phyloP scores from a whole-genome alignment of 2,113 vertebrate genomes.

The Oceanites oceanicus region DNA sequence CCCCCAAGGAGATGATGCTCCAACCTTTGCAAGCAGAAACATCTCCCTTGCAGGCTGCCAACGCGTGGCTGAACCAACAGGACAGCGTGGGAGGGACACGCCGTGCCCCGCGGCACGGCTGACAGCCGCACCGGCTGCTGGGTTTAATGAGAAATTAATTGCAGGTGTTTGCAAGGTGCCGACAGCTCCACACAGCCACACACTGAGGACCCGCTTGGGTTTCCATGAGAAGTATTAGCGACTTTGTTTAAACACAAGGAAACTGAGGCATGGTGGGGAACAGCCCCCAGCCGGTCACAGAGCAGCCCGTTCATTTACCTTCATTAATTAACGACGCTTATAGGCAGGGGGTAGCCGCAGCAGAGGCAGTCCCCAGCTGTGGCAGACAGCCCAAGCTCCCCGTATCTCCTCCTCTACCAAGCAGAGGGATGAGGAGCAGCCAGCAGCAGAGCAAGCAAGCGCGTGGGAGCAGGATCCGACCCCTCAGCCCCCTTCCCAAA shows the following conservation, averaged over 20 bases:
- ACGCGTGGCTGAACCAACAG: neutral
- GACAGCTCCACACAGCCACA: neutral
- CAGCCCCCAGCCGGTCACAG: neutral
- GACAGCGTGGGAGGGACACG: neutral
- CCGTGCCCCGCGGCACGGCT: neutral
- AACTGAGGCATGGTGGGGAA: neutral
- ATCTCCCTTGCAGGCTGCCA: neutral
- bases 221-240: neutral
- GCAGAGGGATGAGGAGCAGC: neutral
- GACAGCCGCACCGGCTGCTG: rapidly evolving
- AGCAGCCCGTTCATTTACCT: neutral
- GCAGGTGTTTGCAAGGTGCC: neutral
- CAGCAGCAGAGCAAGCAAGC: neutral
- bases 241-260: neutral
- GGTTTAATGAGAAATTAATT: neutral
- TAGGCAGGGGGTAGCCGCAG: neutral
- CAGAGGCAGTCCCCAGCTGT: neutral
- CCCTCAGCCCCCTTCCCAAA: neutral
- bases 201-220: rapidly evolving
- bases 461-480: neutral
- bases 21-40: neutral
- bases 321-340: neutral
- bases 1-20: neutral
- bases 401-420: neutral
- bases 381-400: neutral